A percentile compares a stretch with the other conserved stretches of the same genome.
phyloP scores from a whole-genome alignment of 2,888 invertebrate genomes.

The Amiota minor region DNA sequence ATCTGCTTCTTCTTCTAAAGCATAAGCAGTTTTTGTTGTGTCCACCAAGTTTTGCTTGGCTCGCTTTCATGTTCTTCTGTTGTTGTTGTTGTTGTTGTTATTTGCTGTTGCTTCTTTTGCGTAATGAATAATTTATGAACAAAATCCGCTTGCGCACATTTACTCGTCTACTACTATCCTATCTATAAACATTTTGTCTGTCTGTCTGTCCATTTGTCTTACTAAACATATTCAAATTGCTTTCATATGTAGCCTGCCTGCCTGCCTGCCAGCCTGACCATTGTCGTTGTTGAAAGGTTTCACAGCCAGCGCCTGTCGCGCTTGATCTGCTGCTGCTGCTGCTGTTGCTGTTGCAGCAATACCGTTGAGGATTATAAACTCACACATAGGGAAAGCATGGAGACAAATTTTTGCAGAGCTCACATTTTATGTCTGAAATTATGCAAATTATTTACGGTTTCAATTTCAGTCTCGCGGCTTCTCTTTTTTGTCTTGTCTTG shows the following conservation, averaged over 20 bases:
- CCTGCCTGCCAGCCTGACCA: conserved; percentile 13
- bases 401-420: conserved; percentile 42
- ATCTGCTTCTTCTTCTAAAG: no score
- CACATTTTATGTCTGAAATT: conserved; percentile 40
- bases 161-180: conserved; percentile 4
- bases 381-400: conserved; percentile 3
- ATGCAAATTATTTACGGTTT: conserved; percentile 38
- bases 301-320: conserved; percentile 8
- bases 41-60: conserved; percentile 27
- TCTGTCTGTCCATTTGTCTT: conserved; percentile 9
- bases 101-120: conserved; percentile 38
- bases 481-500: no score
- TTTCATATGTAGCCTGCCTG: conserved; percentile 38
- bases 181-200: conserved; percentile 2
- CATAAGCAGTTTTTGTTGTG: not conserved
- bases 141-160: conserved; percentile 40
- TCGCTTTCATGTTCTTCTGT: conserved; percentile 26
- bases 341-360: conserved; percentile 1
- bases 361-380: conserved; percentile 33
- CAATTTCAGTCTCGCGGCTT: conserved; percentile 1
- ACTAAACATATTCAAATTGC: conserved; percentile 49
- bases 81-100: conserved; percentile 30
- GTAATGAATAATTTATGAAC: conserved; percentile 56
- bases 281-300: conserved; percentile 32
- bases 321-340: not conserved